Percentiles rank a stretch among this genome's conserved stretches.
Conservation (phyloP, 2,888 invertebrate species). For the Arrhopalites spinosus region DNA sequence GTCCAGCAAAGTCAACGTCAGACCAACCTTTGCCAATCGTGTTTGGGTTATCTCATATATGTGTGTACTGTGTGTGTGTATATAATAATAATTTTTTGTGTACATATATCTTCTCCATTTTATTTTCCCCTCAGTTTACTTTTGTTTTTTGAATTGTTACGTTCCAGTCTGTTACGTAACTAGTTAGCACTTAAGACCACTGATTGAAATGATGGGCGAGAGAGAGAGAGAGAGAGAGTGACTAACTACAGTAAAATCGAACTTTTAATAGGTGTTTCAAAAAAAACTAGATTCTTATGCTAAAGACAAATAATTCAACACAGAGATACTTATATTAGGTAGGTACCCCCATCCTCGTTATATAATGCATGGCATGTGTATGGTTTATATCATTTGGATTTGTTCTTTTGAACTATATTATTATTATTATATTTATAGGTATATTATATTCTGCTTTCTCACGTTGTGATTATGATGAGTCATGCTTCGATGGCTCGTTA, state of each 20-base stretch:
- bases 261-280: too few species aligned
- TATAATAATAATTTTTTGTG: too few species aligned
- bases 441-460: neutral
- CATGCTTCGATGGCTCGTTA: slow-evolving; percentile 12
- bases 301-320: slow-evolving; percentile 9
- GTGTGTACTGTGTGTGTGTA: too few species aligned
- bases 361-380: neutral
- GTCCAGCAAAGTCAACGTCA: too few species aligned
- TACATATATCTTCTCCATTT: too few species aligned
- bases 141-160: too few species aligned
- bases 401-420: neutral
- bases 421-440: too few species aligned
- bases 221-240: neutral
- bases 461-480: slow-evolving; percentile 14
- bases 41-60: too few species aligned
- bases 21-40: too few species aligned
- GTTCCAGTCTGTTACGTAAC: too few species aligned
- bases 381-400: neutral
- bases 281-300: slow-evolving; percentile 2
- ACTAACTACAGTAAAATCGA: neutral
- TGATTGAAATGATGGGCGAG: slow-evolving; percentile 6
- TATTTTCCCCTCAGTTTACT: too few species aligned
- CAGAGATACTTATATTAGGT: neutral
- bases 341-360: neutral
- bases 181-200: neutral